Base-by-base conservation (phyloP, 2,113 vertebrate genomes). In the Stictonetta naevosa region DNA sequence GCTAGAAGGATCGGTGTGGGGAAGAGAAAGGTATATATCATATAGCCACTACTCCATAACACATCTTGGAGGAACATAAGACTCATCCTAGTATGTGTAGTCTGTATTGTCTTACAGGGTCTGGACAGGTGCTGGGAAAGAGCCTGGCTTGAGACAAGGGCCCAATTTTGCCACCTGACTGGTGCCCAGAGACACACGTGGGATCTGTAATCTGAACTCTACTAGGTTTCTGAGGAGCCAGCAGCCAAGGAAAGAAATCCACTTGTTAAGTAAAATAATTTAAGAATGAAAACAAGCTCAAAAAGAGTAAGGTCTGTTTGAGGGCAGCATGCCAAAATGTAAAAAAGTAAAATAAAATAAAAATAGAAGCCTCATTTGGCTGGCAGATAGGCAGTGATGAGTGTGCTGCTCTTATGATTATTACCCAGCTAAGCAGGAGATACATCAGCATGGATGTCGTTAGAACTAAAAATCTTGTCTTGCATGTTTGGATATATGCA, bases 401-500 rank as follows among this genome's bases (percentile, higher is more conserved):
- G 46, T 60, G 42, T 56, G 53, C 38, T 84, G 46, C 34, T 86
- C 64, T 56, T 50, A 28, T 42, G 44, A 88, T 79, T 84, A 59
- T 59, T 64, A 79, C 48, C 48, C 10, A 3, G 12, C 77, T 75
- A 84, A 93, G 88, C 89, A 96, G 93, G 69, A 92, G 62, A 68
- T 67, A 42, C 56, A 71, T 75, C 80, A 88, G 50, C 23, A 17
- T 68, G 60, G 80, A 55, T 75, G 56, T 59, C 83, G 79, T 89
- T 67, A 75, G 25, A 81, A 84, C 69, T 91, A 44, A 72, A 77
- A 90, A 78, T 38, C 69, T 84, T 86, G 73, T 93, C 83, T 88
- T 90, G 63, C 63, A 33, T 71, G 59, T 94, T 93, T 86, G 93
- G 69, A 19, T 95, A 10, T 71, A 44, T n/a, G 69, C 89, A 84